Evolutionary conservation across 2,888 invertebrate species (phyloP), one percentile per base, ranked within the genome.

Genomic region (Gymnosoma rotundatum): DNA sequence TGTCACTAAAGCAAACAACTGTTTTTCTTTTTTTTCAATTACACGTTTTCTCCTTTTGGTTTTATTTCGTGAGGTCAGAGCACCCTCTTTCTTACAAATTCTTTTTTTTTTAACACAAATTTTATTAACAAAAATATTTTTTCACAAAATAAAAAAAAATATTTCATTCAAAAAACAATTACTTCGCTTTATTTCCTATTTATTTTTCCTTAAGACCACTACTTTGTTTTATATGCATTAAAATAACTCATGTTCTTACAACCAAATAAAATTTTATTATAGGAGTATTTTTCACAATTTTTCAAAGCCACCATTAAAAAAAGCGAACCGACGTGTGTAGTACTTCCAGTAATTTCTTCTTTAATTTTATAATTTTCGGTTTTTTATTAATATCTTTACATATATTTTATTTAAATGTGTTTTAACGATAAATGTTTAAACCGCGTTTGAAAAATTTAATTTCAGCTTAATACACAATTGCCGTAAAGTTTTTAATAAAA

Each of bases 1-100:
- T 63, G 36, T 36, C 38, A 61, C 50, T 25, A 20, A 54, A 61
- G 14, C n/a, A 63, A 63, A 52, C 18, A 48, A 36, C 42, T 12
- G 12, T 56, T 63, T 42, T 48, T 66, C 36, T n/a, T n/a, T 63
- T 48, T 66, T 52, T 69, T 45, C 21, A 58, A 63, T 76, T 72
- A 83, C 80, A 76, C 72, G 72, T 76, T 83, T 73, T 72, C 72
- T 75, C 56, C 60, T 83, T 72, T 52, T 50, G 20, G 38, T 70
- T 66, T 50, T 63, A 16, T 61, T 80, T 80, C 66, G 76, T 72
- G 79, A 83, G 83, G 83, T 83, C 83, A 75, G 79, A 82, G 83
- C 76, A 80, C 80, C 79, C 61, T 76, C 64, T 79, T 76, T 75
- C 72, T 75, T 54, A 52, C 74, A 63, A 63, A 73, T 42, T 78